These are phyloP conservation scores for Parasteatoda lunata DNA, from an alignment of 2,888 invertebrate genomes.

Conservation along the genomic window DNA sequence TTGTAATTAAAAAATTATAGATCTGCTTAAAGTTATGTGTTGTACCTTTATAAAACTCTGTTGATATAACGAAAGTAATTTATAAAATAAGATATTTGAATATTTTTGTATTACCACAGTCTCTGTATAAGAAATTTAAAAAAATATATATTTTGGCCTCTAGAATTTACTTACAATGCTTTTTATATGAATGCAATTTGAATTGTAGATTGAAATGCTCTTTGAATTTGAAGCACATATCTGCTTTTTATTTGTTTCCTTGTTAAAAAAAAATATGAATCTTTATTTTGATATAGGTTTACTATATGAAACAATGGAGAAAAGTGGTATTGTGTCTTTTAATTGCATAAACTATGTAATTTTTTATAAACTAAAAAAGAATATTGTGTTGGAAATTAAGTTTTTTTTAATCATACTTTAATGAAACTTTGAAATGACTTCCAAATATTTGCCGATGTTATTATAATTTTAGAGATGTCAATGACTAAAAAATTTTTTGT, in stretches of 20 bases:
- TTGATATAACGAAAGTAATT: slow-evolving; percentile 28
- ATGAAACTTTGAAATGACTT: too few relatives aligned
- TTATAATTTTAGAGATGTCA: too few relatives aligned
- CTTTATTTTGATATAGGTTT: too few relatives aligned
- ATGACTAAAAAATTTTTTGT: too few relatives aligned
- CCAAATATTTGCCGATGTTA: too few relatives aligned
- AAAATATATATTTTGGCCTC: slow-evolving; percentile 55
- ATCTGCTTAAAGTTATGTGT: slow-evolving; percentile 12
- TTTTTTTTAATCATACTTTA: too few relatives aligned
- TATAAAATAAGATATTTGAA: slow-evolving; percentile 41
- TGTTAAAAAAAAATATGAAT: too few relatives aligned
- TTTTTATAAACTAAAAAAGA: too few relatives aligned
- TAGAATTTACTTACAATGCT: slow-evolving; percentile 54
- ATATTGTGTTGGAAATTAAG: too few relatives aligned
- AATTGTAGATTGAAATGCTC: neutral
- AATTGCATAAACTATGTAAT: too few relatives aligned
- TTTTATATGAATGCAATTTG: slow-evolving; percentile 35
- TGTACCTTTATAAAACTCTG: slow-evolving; percentile 31
- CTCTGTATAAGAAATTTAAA: slow-evolving; percentile 26
- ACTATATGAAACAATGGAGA: too few relatives aligned
- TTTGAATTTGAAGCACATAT: slow-evolving; percentile 1
- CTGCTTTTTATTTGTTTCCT: neutral
- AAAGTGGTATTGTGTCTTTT: too few relatives aligned
- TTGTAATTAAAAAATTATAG: slow-evolving; percentile 15
- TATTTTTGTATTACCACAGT: slow-evolving; percentile 18